These are phyloP conservation scores for Leptinotarsa texana DNA, from an alignment of 1,140 invertebrate genomes.

Conservation along the genomic window DNA sequence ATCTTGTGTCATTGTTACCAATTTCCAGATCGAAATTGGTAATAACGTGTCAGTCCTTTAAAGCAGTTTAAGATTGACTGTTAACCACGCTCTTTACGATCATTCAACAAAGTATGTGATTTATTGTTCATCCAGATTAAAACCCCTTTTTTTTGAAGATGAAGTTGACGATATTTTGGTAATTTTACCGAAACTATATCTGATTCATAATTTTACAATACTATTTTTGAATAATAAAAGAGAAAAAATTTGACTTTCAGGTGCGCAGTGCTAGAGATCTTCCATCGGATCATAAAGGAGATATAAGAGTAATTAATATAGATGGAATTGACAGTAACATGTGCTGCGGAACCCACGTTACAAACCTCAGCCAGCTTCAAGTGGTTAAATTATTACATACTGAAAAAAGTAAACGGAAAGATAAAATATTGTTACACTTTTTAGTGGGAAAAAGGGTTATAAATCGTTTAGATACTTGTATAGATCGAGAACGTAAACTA, in stretches of 20 bases:
- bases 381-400: slow-evolving; percentile 71
- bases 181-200: too few species aligned
- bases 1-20: too few species aligned
- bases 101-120: too few species aligned
- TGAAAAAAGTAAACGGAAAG: slow-evolving; percentile 78
- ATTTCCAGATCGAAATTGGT: too few species aligned
- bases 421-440: slow-evolving; percentile 67
- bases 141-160: too few species aligned
- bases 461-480: slow-evolving; percentile 62
- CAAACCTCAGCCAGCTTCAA: slow-evolving; percentile 78
- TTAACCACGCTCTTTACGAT: too few species aligned
- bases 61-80: too few species aligned
- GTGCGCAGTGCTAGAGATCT: slow-evolving; percentile 62
- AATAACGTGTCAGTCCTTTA: too few species aligned
- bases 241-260: slow-evolving; percentile 28
- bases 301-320: slow-evolving; percentile 75
- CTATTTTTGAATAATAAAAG: too few species aligned
- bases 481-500: slow-evolving; percentile 69
- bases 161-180: too few species aligned
- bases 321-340: slow-evolving; percentile 74
- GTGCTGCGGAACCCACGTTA: slow-evolving; percentile 87
- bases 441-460: slow-evolving; percentile 72
- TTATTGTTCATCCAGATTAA: too few species aligned
- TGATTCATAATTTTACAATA: too few species aligned
- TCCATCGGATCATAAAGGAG: slow-evolving; percentile 75